phyloP scores from a whole-genome alignment of 2,113 vertebrate genomes.

The Desmodus rotundus region DNA sequence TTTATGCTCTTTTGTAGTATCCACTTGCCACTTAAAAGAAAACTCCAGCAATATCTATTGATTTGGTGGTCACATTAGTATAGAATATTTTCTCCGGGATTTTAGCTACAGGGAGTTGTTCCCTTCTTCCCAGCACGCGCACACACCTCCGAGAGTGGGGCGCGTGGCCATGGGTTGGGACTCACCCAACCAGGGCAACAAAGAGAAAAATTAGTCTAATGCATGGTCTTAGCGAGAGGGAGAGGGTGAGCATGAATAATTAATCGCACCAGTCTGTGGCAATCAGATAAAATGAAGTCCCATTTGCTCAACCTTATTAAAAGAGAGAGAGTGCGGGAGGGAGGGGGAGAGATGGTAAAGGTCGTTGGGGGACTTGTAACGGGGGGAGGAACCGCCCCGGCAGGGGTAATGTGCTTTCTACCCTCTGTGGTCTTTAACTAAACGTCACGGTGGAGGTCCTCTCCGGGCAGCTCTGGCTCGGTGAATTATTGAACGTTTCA shows the following conservation, averaged over 20 bases:
- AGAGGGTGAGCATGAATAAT: slow-evolving; percentile 84
- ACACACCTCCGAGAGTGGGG: slow-evolving; percentile 46
- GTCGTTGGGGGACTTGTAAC: slow-evolving; percentile 84
- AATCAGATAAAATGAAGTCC: slow-evolving; percentile 85
- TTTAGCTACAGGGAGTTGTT: not conserved
- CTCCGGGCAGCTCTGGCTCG: slow-evolving; percentile 70
- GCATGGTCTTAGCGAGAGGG: slow-evolving; percentile 81
- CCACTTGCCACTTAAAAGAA: not conserved
- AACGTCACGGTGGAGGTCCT: slow-evolving; percentile 78
- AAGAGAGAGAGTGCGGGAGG: slow-evolving; percentile 76
- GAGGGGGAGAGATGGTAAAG: slow-evolving; percentile 76
- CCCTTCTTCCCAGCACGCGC: slow-evolving; percentile 10
- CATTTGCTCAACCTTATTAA: slow-evolving; percentile 88
- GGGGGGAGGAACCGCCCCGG: slow-evolving; percentile 76
- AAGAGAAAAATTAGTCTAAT: slow-evolving; percentile 85
- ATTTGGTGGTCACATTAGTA: slow-evolving; percentile 16
- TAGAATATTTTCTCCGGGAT: slow-evolving; percentile 17
- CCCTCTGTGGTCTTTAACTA: slow-evolving; percentile 87
- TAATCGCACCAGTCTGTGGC: slow-evolving; percentile 81
- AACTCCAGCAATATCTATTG: not conserved
- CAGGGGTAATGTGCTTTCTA: slow-evolving; percentile 81
- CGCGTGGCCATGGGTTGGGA: slow-evolving; percentile 55
- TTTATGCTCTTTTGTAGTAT: not conserved
- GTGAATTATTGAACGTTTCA: slow-evolving; percentile 81
- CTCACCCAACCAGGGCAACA: slow-evolving; percentile 54